phyloP scores from a whole-genome alignment of 2,113 vertebrate genomes.

The Sphaerodactylus townsendi region DNA sequence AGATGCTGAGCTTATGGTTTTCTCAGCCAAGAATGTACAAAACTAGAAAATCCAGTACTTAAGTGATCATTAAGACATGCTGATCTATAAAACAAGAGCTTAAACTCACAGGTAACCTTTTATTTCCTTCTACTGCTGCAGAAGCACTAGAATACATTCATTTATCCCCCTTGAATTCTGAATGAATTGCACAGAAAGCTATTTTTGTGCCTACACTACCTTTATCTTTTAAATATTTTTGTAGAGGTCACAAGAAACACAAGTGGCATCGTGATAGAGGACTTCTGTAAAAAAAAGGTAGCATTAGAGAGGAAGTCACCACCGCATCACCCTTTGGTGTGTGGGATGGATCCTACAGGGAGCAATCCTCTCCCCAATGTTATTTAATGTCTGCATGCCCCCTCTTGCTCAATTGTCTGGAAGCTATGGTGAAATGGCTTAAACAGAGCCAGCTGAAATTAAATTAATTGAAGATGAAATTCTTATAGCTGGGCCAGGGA shows the following conservation, averaged over 20 bases:
- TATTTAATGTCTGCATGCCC: no score
- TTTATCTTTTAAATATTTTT: not conserved
- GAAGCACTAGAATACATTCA: rapidly evolving
- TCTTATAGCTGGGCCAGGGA: no score
- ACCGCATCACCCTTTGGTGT: no score
- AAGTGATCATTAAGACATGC: not conserved
- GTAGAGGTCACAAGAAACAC: not conserved
- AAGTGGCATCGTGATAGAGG: not conserved
- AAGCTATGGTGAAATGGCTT: no score
- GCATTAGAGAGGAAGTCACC: no score
- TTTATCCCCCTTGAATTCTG: rapidly evolving
- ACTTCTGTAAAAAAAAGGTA: not conserved
- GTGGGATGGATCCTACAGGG: no score
- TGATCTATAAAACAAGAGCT: not conserved
- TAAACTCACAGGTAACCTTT: not conserved
- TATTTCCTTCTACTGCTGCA: not conserved
- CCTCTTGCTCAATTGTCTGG: no score
- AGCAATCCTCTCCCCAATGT: no score
- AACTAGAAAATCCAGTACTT: not conserved
- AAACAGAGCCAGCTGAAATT: no score
- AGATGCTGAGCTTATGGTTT: conserved; percentile 1
- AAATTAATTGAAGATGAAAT: no score
- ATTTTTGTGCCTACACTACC: not conserved
- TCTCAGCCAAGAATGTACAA: not conserved
- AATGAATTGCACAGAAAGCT: not conserved